phyloP scores from a whole-genome alignment of 2,888 invertebrate genomes.

The Dioctria linearis region DNA sequence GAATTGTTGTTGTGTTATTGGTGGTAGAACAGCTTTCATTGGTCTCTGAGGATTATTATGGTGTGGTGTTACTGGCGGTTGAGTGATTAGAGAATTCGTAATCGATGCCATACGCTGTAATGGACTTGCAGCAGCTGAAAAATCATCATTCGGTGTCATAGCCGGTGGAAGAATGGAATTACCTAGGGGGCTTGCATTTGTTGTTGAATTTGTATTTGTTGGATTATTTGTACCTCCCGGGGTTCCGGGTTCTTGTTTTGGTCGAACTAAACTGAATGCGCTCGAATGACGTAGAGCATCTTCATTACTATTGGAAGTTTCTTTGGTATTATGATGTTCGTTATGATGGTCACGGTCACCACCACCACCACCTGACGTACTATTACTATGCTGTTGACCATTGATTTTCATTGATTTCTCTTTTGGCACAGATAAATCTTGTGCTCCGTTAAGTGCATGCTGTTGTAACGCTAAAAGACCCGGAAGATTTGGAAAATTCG shows the following conservation, averaged over 20 bases:
- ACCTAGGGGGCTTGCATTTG: conserved; percentile 87
- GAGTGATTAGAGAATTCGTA: conserved; percentile 95
- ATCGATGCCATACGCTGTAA: conserved; percentile 98
- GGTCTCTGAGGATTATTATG: conserved; percentile 89
- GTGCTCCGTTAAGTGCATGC: conserved; percentile 79
- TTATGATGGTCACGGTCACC: conserved; percentile 71
- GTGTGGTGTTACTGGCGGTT: conserved; percentile 88
- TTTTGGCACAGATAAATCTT: conserved; percentile 90
- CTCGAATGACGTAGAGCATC: conserved; percentile 71
- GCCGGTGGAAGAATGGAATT: conserved; percentile 90
- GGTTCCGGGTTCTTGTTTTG: conserved; percentile 86
- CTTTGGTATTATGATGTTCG: conserved; percentile 80
- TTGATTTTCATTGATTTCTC: conserved; percentile 74
- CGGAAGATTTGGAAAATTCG: conserved; percentile 74
- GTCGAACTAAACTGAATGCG: conserved; percentile 90
- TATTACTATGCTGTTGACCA: conserved; percentile 64
- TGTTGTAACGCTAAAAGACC: conserved; percentile 86
- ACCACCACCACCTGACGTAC: not conserved
- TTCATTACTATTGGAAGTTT: conserved; percentile 67
- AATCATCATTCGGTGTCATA: conserved; percentile 86
- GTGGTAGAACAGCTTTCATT: conserved; percentile 95
- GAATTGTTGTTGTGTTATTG: conserved; percentile 98
- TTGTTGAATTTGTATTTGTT: conserved; percentile 72
- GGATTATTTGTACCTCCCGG: conserved; percentile 69
- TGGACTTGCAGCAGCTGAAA: conserved; percentile 91